Percentiles rank a stretch among this genome's conserved stretches.
These are phyloP conservation scores for Enteromius mattozi DNA, from an alignment of 2,797 vertebrate genomes.

Conservation along the genomic window DNA sequence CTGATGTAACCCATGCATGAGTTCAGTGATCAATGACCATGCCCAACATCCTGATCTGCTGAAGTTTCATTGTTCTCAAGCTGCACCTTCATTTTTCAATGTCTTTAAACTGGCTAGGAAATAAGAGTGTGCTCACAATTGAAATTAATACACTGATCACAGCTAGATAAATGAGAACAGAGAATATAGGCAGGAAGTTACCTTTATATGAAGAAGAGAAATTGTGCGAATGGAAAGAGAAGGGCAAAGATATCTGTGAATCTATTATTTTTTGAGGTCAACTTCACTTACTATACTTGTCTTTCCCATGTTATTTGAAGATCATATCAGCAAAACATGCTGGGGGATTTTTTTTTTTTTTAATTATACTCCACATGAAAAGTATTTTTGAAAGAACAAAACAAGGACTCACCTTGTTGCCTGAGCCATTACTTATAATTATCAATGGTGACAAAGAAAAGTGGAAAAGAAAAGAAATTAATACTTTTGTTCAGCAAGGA, in stretches of 20 bases:
- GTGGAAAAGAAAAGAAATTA: background rate
- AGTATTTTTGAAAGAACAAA: background rate
- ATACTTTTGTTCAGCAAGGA: background rate
- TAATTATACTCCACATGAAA: background rate
- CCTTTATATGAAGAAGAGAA: conserved; percentile 42
- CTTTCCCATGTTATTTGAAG: background rate
- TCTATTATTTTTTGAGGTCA: background rate
- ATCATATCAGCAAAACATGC: background rate
- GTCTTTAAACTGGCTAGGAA: conserved; percentile 40
- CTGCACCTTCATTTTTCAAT: conserved; percentile 53
- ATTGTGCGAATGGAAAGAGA: background rate
- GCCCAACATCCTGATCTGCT: conserved; percentile 40
- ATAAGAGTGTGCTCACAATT: conserved; percentile 52
- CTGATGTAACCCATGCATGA: conserved; percentile 3
- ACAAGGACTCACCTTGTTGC: background rate
- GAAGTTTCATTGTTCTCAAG: conserved; percentile 48
- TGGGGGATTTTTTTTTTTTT: background rate
- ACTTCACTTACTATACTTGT: background rate
- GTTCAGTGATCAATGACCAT: conserved; percentile 49
- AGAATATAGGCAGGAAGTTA: conserved; percentile 42
- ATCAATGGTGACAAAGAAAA: background rate
- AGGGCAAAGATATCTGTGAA: conserved; percentile 8
- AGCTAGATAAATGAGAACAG: conserved; percentile 43
- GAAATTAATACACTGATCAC: conserved; percentile 46
- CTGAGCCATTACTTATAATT: background rate